These are phyloP conservation scores for Ammodytes dubius DNA, from an alignment of 2,113 vertebrate species.

Conservation along the genomic window DNA sequence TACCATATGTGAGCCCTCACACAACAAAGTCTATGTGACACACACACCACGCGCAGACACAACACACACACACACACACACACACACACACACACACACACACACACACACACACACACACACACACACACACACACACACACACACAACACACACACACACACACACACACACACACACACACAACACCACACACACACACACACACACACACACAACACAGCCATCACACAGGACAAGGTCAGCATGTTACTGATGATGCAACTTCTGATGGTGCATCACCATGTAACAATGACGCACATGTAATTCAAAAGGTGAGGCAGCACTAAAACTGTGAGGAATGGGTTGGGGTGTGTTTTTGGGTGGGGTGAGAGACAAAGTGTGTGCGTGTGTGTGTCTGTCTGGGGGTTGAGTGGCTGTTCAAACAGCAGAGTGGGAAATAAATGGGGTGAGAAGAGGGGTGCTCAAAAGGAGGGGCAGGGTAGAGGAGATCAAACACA, in stretches of 20 bases:
- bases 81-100: not conserved
- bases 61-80: constrained; percentile 9
- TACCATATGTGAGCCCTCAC: constrained; percentile 12
- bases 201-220: not conserved
- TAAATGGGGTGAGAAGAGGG: constrained; percentile 53
- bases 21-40: not conserved
- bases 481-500: constrained; percentile 73
- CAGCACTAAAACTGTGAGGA: constrained; percentile 20
- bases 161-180: not conserved
- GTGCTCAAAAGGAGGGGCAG: constrained; percentile 52
- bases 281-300: constrained; percentile 27
- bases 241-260: constrained; percentile 42
- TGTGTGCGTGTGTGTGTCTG: constrained; percentile 3
- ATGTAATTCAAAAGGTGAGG: constrained; percentile 70
- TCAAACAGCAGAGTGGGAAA: not conserved
- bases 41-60: not conserved
- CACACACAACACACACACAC: not conserved
- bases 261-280: constrained; percentile 38
- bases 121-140: not conserved
- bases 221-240: constrained; percentile 32
- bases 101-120: constrained; percentile 21
- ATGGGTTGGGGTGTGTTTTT: constrained; percentile 22
- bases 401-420: not conserved
- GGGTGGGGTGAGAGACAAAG: constrained; percentile 42
- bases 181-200: not conserved